Base-by-base conservation (phyloP, 2,113 vertebrate species). In the Peromyscus maniculatus region DNA sequence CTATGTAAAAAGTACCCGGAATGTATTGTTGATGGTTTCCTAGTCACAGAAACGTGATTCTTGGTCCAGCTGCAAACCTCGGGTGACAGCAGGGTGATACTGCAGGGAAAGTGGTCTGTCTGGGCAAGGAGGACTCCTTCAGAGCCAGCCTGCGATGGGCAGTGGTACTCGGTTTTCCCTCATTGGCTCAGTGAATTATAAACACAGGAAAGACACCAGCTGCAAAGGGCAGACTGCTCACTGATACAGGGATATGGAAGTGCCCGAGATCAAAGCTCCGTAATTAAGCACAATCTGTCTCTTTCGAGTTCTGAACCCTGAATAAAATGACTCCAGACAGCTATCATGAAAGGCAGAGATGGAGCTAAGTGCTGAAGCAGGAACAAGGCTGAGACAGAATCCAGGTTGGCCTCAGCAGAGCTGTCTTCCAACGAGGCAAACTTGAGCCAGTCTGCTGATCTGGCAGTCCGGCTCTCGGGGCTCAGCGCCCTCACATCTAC, bases 71-170 rank as follows among this genome's bases (percentile, higher is more conserved):
- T 16, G 69, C 12, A 71, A 55, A 0, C 9, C 11, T 3, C 4
- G 8, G 59, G 7, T 2, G 67, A 52, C 49, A 33, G 72, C 7
- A 0, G 16, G 0, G 19, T 7, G 19, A 6, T 62, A 16, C 11
- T 16, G 31, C 77, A 84, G 71, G 80, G 55, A 28, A 31, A 69
- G n/a, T 1, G 31, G n/a, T 33, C 11, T 55, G n/a, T 33, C 11
- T 55, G 28, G 55, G 5, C 31, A 26, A 11, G 24, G 57, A 71
- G 36, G 78, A 15, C 7, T 12, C 75, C 66, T 6, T 46, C 67
- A 19, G 87, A 86, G 21, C 28, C 69, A 0, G 33, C 22, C 28
- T 19, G 31, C 33, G 16, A 39, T 0, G 0, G 64, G 83, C 87
- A 66, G 66, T 0, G 5, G 49, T 22, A 0, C 31, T 36, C 26